Evolutionary conservation across 2,113 vertebrate genomes (phyloP).

Genomic region (Gopherus flavomarginatus): DNA sequence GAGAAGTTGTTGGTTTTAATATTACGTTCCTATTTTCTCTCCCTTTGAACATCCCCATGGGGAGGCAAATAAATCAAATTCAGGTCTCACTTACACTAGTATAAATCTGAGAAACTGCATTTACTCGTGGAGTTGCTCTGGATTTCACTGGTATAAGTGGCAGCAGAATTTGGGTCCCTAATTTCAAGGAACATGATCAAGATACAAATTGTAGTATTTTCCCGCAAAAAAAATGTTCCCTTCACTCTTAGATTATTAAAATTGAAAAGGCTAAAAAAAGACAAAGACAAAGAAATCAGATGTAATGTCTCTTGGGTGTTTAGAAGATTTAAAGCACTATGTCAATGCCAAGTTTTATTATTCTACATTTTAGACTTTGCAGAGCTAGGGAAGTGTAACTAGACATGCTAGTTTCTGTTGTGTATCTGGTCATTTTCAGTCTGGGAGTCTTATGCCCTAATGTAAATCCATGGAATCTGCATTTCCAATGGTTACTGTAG

Average conservation of each 20-base stretch:
- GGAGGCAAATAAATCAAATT: slow-evolving; percentile 32
- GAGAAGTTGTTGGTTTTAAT: background rate
- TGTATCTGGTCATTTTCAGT: background rate
- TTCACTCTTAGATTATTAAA: background rate
- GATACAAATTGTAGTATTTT: background rate
- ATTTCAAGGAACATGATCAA: background rate
- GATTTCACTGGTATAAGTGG: fast-evolving
- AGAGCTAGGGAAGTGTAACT: background rate
- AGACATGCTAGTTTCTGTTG: fast-evolving
- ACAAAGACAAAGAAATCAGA: background rate
- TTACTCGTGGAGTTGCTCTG: background rate
- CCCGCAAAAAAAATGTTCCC: background rate
- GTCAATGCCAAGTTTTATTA: background rate
- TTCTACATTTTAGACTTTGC: background rate
- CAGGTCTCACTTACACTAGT: background rate
- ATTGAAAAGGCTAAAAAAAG: background rate
- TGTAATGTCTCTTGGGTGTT: background rate
- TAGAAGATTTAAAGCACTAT: background rate
- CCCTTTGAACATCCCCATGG: slow-evolving; percentile 35
- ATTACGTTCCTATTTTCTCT: background rate
- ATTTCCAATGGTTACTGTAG: background rate
- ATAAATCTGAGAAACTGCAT: background rate
- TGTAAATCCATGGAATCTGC: background rate
- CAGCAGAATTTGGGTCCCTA: background rate
- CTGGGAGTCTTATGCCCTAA: background rate